Conservation (phyloP, 2,113 vertebrate species). For the Rhinopomastus cyanomelas region DNA sequence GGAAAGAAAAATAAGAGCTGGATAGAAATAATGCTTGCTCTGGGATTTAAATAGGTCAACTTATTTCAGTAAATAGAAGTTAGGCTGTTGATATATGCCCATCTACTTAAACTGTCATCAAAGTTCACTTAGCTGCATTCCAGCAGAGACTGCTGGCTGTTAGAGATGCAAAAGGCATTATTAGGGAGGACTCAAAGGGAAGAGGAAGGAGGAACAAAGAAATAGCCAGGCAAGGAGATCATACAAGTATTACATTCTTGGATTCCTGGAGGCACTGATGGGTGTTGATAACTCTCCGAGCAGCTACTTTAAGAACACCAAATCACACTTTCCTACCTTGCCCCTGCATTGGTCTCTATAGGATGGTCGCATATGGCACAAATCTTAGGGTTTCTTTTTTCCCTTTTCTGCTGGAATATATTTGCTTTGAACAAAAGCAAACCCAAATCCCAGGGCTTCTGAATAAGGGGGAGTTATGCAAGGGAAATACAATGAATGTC, state of each 20-base stretch:
- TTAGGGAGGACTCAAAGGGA: background rate
- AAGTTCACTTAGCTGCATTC: background rate
- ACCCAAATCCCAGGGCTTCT: constrained; percentile 34
- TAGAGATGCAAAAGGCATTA: background rate
- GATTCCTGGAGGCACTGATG: background rate
- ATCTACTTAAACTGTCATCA: background rate
- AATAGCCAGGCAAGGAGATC: background rate
- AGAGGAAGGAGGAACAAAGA: background rate
- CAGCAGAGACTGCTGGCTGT: background rate
- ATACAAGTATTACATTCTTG: background rate
- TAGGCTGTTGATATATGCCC: background rate
- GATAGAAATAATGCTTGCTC: background rate
- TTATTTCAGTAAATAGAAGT: background rate
- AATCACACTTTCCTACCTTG: background rate
- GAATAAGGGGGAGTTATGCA: background rate
- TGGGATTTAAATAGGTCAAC: constrained; percentile 23
- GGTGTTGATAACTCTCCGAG: background rate
- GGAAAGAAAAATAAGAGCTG: background rate
- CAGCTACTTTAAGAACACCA: background rate
- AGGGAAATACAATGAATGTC: constrained; percentile 31
- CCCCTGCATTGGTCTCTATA: background rate
- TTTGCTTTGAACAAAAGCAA: constrained; percentile 56
- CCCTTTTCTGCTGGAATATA: constrained; percentile 22
- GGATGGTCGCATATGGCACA: background rate
- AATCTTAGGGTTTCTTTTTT: background rate